phyloP scores from a whole-genome alignment of 2,797 vertebrate genomes.

The Girardinus metallicus region DNA sequence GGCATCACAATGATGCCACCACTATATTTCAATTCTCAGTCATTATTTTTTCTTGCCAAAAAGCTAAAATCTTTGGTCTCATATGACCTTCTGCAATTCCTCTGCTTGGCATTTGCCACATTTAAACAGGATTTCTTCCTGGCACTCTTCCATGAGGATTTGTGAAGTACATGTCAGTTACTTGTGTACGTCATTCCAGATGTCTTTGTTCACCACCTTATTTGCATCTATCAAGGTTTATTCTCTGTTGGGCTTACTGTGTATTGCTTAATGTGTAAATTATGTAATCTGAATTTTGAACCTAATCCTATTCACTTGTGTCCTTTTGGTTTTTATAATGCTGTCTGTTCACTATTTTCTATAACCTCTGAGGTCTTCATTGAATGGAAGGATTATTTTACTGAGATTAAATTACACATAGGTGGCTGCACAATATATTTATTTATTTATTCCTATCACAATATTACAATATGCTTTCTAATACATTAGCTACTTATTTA shows the following conservation, averaged over 20 bases:
- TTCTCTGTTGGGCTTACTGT: no score
- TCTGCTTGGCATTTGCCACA: background rate
- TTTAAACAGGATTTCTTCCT: background rate
- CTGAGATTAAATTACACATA: background rate
- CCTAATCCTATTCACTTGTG: background rate
- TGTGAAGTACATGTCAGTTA: background rate
- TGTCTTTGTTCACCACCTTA: no score
- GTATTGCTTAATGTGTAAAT: no score
- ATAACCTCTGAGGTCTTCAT: background rate
- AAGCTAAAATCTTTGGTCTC: background rate
- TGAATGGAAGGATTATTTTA: background rate
- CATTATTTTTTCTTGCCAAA: background rate
- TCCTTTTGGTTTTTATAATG: background rate
- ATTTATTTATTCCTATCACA: background rate
- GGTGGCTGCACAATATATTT: background rate
- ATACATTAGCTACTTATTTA: no score
- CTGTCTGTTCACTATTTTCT: background rate
- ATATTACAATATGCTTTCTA: no score
- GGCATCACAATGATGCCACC: background rate
- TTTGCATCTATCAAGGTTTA: no score
- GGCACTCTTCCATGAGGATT: background rate
- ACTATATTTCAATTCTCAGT: background rate
- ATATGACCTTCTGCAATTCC: background rate
- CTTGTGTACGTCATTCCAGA: no score
- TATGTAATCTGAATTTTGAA: no score